These are phyloP conservation scores for Bimastos eiseni DNA, from an alignment of 2,888 invertebrate genomes.

Conservation along the genomic window DNA sequence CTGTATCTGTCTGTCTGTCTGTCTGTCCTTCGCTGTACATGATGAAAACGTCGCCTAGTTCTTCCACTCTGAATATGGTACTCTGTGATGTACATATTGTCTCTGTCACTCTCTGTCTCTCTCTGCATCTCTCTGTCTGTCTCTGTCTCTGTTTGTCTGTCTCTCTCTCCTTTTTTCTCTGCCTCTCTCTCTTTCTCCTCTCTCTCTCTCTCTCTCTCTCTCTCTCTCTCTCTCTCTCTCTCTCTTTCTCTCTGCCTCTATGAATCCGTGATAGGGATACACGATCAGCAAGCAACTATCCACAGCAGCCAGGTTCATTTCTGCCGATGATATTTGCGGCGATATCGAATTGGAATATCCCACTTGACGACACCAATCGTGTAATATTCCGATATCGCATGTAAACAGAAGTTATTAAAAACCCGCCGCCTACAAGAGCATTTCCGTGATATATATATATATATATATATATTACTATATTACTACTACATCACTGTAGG, in stretches of 20 bases:
- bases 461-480: too few species aligned
- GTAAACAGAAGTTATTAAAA: not conserved
- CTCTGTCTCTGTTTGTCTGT: too few species aligned
- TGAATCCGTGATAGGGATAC: not conserved
- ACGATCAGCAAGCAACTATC: not conserved
- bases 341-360: conserved; percentile 9
- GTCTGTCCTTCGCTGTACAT: too few species aligned
- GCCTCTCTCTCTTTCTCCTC: not conserved
- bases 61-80: too few species aligned
- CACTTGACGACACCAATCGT: not conserved
- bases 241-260: not conserved
- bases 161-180: too few species aligned
- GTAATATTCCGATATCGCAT: not conserved
- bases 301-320: not conserved
- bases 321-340: not conserved
- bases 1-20: too few species aligned
- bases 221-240: too few species aligned
- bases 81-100: too few species aligned
- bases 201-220: not conserved
- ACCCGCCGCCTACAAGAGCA: not conserved
- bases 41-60: too few species aligned
- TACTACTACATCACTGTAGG: too few species aligned
- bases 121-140: too few species aligned
- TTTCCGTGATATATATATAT: not conserved
- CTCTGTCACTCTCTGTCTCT: too few species aligned